phyloP scores from a whole-genome alignment of 2,888 invertebrate species.

The Oscheius onirici region DNA sequence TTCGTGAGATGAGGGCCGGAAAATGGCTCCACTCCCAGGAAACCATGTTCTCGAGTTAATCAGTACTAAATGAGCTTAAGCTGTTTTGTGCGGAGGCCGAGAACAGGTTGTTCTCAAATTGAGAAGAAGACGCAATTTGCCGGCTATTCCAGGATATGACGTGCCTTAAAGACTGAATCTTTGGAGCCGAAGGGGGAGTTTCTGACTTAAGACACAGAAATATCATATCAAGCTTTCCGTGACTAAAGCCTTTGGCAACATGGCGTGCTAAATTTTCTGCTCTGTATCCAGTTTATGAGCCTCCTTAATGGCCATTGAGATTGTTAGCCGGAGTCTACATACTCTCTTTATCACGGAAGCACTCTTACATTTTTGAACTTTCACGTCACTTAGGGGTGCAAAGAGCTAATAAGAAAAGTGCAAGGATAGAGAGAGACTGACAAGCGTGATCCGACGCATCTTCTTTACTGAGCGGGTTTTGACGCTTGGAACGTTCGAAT shows the following conservation, averaged over 20 bases:
- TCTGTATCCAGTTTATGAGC: slow-evolving; percentile 8
- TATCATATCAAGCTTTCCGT: too few relatives aligned
- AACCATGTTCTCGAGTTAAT: not conserved
- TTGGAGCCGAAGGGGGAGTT: slow-evolving; percentile 1
- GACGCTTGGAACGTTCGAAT: too few relatives aligned
- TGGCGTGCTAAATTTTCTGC: slow-evolving; percentile 20
- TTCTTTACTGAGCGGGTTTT: too few relatives aligned
- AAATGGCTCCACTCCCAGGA: not conserved
- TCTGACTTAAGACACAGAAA: not conserved
- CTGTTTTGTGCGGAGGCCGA: not conserved
- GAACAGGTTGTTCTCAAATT: slow-evolving; percentile 20
- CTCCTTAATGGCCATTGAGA: slow-evolving; percentile 5
- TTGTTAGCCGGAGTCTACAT: not conserved
- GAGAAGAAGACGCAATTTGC: slow-evolving; percentile 21
- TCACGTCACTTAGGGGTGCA: not conserved
- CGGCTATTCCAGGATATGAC: slow-evolving; percentile 27
- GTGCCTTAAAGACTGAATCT: slow-evolving; percentile 25
- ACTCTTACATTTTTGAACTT: not conserved
- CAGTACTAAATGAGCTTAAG: not conserved
- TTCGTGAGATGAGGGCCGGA: not conserved
- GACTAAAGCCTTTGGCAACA: slow-evolving; percentile 1
- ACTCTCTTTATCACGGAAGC: too few relatives aligned
- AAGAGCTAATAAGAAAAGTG: not conserved
- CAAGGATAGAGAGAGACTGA: not conserved
- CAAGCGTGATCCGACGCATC: too few relatives aligned